Evolutionary conservation across 92 coral and sea anemone species (phyloP).

Genomic region (Palythoa caribaeorum): DNA sequence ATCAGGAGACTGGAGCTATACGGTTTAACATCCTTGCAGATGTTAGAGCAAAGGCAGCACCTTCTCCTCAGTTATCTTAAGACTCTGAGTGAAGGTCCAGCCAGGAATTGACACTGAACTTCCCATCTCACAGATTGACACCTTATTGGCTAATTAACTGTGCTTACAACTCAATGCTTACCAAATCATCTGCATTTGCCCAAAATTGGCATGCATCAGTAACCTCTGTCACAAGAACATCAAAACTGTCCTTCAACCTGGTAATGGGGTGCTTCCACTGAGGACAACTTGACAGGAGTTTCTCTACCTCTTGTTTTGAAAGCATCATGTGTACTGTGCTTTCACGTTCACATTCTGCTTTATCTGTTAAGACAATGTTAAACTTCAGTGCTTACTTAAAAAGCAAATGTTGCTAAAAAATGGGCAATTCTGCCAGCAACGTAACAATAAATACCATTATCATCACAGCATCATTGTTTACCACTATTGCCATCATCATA

Average conservation of each 20-base stretch:
- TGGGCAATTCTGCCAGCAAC: too few species aligned
- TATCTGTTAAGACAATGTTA: background rate
- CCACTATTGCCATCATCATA: too few species aligned
- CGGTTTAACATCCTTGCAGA: too few species aligned
- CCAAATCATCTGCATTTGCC: conserved; percentile 87
- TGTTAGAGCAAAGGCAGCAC: too few species aligned
- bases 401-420: too few species aligned
- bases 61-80: too few species aligned
- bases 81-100: too few species aligned
- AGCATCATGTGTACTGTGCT: conserved; percentile 12
- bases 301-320: background rate
- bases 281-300: background rate
- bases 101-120: too few species aligned
- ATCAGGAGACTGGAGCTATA: too few species aligned
- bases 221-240: conserved; percentile 84
- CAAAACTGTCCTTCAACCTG: conserved; percentile 58
- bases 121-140: background rate
- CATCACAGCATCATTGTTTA: too few species aligned
- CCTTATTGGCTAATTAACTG: background rate
- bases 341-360: background rate
- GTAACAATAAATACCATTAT: background rate
- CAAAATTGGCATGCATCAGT: conserved; percentile 89
- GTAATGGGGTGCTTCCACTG: background rate
- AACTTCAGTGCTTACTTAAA: too few species aligned
- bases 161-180: conserved; percentile 26